Conservation (phyloP, 2,888 invertebrate genomes). For the Macaria liturata region DNA sequence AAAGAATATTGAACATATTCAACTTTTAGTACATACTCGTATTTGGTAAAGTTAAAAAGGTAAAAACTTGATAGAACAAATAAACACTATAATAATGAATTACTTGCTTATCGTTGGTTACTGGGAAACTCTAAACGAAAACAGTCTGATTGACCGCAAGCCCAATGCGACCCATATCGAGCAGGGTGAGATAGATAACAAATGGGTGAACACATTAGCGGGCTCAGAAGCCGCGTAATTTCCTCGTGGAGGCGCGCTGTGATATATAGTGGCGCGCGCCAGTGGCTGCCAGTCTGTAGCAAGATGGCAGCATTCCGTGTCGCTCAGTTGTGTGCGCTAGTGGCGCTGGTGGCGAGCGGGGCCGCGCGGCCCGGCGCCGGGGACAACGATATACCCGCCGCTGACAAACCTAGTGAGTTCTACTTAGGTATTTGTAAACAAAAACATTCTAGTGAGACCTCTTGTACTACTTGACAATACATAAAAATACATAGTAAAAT, state of each 20-base stretch:
- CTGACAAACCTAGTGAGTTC: constrained; percentile 24
- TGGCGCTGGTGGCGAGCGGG: constrained; percentile 40
- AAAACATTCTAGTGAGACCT: background rate
- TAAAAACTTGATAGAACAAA: no score
- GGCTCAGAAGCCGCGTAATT: constrained; percentile 9
- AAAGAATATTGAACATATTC: no score
- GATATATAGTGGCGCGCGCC: constrained; percentile 43
- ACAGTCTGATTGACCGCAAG: background rate
- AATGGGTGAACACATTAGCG: constrained; percentile 13
- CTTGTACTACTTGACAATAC: no score
- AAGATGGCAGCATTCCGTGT: constrained; percentile 8
- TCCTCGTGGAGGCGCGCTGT: constrained; percentile 21
- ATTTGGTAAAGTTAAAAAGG: no score
- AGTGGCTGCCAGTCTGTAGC: background rate
- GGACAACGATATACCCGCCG: constrained; percentile 38
- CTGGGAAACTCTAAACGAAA: no score
- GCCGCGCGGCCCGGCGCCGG: constrained; percentile 37
- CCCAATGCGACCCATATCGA: background rate
- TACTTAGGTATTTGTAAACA: constrained; percentile 4
- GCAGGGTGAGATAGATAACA: constrained; percentile 10
- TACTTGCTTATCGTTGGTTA: no score
- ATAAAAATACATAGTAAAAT: no score
- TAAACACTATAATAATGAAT: no score
- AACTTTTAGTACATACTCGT: no score
- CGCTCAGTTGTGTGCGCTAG: constrained; percentile 44